Evolutionary conservation across 2,888 invertebrate species (phyloP).

Genomic region (Mesoligia furuncula): DNA sequence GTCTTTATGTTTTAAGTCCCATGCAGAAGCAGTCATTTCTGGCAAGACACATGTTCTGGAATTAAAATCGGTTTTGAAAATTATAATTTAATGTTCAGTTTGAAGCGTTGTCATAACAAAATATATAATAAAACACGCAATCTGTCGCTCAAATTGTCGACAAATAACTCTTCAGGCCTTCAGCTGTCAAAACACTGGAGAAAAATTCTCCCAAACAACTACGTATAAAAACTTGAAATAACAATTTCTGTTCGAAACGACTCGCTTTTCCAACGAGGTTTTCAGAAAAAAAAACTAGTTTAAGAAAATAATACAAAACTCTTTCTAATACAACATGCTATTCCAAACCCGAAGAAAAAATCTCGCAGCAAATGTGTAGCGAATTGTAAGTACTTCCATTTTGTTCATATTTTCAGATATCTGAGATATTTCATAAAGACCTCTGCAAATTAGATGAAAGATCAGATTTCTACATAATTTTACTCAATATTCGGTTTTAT

Average conservation of each 20-base stretch:
- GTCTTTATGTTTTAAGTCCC: not conserved
- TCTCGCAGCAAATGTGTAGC: conserved; percentile 6
- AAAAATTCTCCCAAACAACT: conserved; percentile 3
- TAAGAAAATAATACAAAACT: conserved; percentile 34
- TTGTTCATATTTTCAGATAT: conserved; percentile 18
- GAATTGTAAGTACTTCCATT: conserved; percentile 36
- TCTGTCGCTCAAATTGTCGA: not conserved
- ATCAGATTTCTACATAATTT: conserved; percentile 40
- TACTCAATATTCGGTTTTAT: conserved; percentile 28
- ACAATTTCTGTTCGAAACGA: conserved; percentile 13
- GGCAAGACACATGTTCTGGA: not conserved
- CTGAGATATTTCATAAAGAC: conserved; percentile 8
- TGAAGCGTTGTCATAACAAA: not conserved
- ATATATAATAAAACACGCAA: not conserved
- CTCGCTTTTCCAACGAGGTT: conserved; percentile 1
- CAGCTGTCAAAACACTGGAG: not conserved
- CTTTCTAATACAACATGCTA: conserved; percentile 21
- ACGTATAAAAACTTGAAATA: conserved; percentile 20
- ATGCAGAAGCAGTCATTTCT: not conserved
- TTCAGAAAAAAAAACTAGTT: conserved; percentile 20
- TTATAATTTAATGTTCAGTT: not conserved
- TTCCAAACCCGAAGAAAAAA: not conserved
- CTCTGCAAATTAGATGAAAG: conserved; percentile 39
- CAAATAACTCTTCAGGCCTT: not conserved
- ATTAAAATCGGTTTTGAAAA: not conserved